A percentile compares a stretch with the other conserved stretches of the same genome.
These are phyloP conservation scores for Drosophila ananassae DNA, from an alignment of 1,140 invertebrate genomes.

Conservation along the genomic window DNA sequence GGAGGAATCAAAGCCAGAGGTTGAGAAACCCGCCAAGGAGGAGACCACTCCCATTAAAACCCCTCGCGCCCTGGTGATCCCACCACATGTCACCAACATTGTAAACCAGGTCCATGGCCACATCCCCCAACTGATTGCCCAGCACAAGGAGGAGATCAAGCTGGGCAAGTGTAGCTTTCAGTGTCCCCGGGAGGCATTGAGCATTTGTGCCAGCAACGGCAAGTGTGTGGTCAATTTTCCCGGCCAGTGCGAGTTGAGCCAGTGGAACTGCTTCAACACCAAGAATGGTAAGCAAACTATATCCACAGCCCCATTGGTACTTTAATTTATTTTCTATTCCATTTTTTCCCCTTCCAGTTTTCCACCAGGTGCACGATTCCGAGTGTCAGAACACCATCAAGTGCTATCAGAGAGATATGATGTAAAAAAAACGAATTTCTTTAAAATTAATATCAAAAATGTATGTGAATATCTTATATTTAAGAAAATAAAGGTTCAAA, in stretches of 20 bases:
- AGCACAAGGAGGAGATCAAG: conserved; percentile 48
- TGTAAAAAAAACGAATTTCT: conserved; percentile 26
- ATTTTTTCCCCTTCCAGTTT: conserved; percentile 31
- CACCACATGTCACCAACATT: conserved; percentile 14
- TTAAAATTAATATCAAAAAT: not conserved
- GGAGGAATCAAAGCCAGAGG: not conserved
- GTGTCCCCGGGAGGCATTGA: conserved; percentile 51
- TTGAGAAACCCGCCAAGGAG: not conserved
- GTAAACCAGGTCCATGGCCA: conserved; percentile 41
- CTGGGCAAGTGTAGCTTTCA: conserved; percentile 66
- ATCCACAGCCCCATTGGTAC: not conserved
- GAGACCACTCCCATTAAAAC: not conserved
- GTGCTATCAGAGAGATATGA: conserved; percentile 67
- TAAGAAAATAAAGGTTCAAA: not conserved
- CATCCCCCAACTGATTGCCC: conserved; percentile 53
- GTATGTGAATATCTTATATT: not conserved
- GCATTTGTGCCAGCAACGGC: conserved; percentile 69
- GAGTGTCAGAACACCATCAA: conserved; percentile 60
- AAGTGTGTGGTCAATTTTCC: conserved; percentile 70
- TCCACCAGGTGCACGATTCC: conserved; percentile 65
- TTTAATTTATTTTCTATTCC: not conserved
- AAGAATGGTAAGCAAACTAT: conserved; percentile 53
- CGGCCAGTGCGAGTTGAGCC: conserved; percentile 70
- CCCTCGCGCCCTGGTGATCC: conserved; percentile 34
- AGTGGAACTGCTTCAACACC: conserved; percentile 77